Evolutionary conservation across 2,797 vertebrate genomes (phyloP), one percentile per base, ranked within the genome.

Genomic region (Fringilla coelebs): DNA sequence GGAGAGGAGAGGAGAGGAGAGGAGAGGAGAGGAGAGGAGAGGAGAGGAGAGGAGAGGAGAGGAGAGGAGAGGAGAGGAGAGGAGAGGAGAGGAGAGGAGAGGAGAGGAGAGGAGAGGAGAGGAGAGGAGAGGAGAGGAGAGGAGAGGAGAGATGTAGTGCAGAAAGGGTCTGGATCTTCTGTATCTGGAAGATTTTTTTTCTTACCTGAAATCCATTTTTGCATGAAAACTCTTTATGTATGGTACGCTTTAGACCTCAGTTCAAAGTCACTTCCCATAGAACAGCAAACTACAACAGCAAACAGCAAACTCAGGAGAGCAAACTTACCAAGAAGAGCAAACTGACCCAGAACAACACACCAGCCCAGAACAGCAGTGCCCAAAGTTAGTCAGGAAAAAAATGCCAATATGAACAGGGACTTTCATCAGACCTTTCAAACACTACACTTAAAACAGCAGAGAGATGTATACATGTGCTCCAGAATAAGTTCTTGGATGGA

Each of bases 401-500:
- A 58, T 25, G n/a, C 0, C 1, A 0, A 6, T 45, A 34, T 1
- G 2, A 81, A 28, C 13, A n/a, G 38, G 5, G 11, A 9, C 32
- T 90, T 92, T 43, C 25, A 29, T 54, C 43, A 85, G 7, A 43
- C 3, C 9, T 67, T 82, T 60, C 14, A 70, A 68, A 55, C 17
- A 7, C 17, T 43, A 40, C 9, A 15, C 6, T 36, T 10, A 65
- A 29, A 36, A 29, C 25, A 70, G 17, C 28, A 57, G 13, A 41
- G 7, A 46, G 1, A 1, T 70, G 8, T 36, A 32, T 66, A 29
- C 4, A 40, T 1, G 1, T 24, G 15, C 11, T 89, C 29, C 40
- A 51, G 48, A 81, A 57, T 15, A 65, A 34, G 14, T 29, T 51
- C 5, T 49, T 75, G 25, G 18, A 22, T 28, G 7, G 11, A 29